Conservation (phyloP, 2,888 invertebrate species). For the Nebria brevicollis region DNA sequence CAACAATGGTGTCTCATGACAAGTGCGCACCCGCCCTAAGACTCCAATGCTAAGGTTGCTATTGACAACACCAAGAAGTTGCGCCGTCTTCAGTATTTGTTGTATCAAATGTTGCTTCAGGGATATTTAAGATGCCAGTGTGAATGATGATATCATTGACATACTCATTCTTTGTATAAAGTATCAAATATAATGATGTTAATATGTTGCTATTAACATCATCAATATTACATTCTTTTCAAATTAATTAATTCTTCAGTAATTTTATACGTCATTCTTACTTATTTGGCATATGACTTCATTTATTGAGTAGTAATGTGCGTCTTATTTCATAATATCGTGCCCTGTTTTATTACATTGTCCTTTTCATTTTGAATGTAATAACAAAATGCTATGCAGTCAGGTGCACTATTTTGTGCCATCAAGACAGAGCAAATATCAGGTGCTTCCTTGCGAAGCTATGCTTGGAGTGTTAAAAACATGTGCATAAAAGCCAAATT, state of each 20-base stretch:
- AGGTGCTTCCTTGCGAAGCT: neutral
- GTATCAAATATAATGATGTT: neutral
- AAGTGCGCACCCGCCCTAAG: neutral
- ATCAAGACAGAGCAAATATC: neutral
- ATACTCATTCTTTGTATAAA: neutral
- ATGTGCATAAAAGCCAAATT: neutral
- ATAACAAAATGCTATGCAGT: neutral
- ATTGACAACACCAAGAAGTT: neutral
- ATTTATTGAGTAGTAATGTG: too few relatives aligned
- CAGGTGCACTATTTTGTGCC: neutral
- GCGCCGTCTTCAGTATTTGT: neutral
- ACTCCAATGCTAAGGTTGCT: constrained; percentile 4
- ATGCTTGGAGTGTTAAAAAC: neutral
- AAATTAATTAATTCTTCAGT: too few relatives aligned
- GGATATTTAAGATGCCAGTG: neutral
- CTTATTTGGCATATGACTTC: too few relatives aligned
- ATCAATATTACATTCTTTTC: neutral
- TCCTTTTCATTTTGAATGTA: neutral
- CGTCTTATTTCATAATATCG: too few relatives aligned
- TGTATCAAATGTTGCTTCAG: neutral
- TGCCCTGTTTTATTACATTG: neutral
- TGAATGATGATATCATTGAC: neutral
- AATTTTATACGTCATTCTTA: too few relatives aligned
- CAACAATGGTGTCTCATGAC: constrained; percentile 18
- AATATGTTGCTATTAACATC: neutral